A percentile compares a stretch with the other conserved stretches of the same genome.
Conservation (phyloP, 2,113 vertebrate genomes). For the Carassius gibelio region DNA sequence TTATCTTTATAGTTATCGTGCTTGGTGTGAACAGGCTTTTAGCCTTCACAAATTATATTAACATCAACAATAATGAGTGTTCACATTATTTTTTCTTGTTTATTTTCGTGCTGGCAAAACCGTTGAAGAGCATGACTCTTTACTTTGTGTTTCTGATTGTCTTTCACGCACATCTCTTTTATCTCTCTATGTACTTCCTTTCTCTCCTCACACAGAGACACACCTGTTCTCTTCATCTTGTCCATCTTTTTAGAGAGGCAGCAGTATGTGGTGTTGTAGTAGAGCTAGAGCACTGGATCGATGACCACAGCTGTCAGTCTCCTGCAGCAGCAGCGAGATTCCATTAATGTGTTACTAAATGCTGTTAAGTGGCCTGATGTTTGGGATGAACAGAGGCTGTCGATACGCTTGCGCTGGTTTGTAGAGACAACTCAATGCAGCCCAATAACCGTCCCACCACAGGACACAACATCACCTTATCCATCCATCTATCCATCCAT, state of each 20-base stretch:
- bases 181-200: neutral
- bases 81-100: no score
- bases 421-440: neutral
- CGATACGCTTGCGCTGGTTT: slow-evolving; percentile 34
- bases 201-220: neutral
- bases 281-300: neutral
- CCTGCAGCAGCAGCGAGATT: slow-evolving; percentile 29
- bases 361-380: slow-evolving; percentile 38
- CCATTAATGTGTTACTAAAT: slow-evolving; percentile 25
- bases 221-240: neutral
- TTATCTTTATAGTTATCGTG: no score
- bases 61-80: no score
- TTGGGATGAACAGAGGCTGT: slow-evolving; percentile 8
- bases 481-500: neutral
- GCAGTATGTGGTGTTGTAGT: neutral
- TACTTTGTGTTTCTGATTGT: neutral
- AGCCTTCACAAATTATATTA: no score
- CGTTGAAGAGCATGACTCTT: neutral
- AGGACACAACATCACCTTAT: neutral
- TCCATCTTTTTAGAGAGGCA: neutral
- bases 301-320: slow-evolving; percentile 15
- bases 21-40: no score
- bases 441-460: neutral
- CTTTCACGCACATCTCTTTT: neutral
- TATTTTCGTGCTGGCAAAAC: neutral